Base-by-base conservation (phyloP, 64 coral and sea anemone genomes). In the Dendronephthya gigantea region DNA sequence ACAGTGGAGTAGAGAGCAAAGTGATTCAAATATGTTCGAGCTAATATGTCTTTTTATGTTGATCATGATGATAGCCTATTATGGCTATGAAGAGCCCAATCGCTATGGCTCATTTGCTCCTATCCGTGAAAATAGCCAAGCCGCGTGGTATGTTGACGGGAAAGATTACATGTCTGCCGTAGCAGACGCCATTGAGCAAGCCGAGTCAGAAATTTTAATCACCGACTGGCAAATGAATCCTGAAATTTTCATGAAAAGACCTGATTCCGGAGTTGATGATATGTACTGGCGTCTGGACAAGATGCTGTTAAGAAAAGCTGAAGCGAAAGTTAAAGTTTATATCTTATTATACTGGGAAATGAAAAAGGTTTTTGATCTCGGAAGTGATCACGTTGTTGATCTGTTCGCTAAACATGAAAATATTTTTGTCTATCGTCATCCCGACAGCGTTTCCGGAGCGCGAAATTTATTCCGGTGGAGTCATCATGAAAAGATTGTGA, bases 161-260 rank as follows among this genome's bases (percentile, higher is more conserved):
- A 15, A 89, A 89, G 82, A 89, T 38, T 89, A 89, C 40, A 89
- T 89, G 88, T 83, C 81, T 40, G 88, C 37, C 50, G 88, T 89
- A 39, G 88, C 88, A n/a, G 88, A 89, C 50, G 37, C 88, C 27
- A 84, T 84, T 40, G 76, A 88, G 49, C 40, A 72, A 39, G 70
- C 87, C 1, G 49, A 83, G 17, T 55, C 27, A 39, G 87, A 88
- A 35, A 88, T 88, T 10, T 52, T 82, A 14, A 88, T 88, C 30
- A 88, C 87, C 34, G 87, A 83, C 87, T 88, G 87, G 87, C 87
- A 88, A 88, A 49, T 88, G 30, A 88, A 88, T 74, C 87, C 87
- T 58, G 40, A 88, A 15, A 88, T 45, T 11, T 45, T 45, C 41
- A 45, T 45, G 41, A 45, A 45, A 45, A 45, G 41, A 45, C 11